A percentile compares a stretch with the other conserved stretches of the same genome.
Evolutionary conservation across 2,113 vertebrate species (phyloP).

Genomic region (Nannospalax galili): DNA sequence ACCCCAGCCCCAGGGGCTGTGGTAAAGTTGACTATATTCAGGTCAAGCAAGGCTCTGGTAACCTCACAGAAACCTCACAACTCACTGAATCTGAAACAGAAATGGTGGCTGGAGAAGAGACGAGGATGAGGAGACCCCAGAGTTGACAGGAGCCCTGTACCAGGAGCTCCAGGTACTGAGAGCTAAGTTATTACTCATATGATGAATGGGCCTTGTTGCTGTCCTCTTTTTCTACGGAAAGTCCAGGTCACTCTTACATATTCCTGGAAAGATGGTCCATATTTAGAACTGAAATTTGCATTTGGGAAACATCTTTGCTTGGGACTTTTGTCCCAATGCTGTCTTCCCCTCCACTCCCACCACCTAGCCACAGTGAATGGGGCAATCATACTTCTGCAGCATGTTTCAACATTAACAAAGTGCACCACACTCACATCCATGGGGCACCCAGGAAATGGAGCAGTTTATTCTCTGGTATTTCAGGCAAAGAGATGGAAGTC

Average conservation of each 20-base stretch:
- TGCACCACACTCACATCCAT: too few relatives aligned
- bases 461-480: not conserved
- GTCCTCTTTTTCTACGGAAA: not conserved
- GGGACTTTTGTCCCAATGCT: not conserved
- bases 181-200: not conserved
- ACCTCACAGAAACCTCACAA: conserved; percentile 40
- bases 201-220: not conserved
- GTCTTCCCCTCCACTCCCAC: not conserved
- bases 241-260: not conserved
- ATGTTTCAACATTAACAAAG: not conserved
- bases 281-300: not conserved
- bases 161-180: not conserved
- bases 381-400: not conserved
- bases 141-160: not conserved
- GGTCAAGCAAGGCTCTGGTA: conserved; percentile 58
- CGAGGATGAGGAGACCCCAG: too few relatives aligned
- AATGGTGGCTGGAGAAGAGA: not conserved
- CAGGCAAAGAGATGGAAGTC: not conserved
- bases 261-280: not conserved
- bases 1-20: conserved; percentile 75
- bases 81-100: conserved; percentile 5
- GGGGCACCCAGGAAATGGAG: not conserved
- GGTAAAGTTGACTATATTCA: conserved; percentile 67
- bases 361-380: not conserved
- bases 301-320: not conserved